These are phyloP conservation scores for Drosophila asahinai DNA, from an alignment of 1,140 invertebrate species.

Conservation along the genomic window DNA sequence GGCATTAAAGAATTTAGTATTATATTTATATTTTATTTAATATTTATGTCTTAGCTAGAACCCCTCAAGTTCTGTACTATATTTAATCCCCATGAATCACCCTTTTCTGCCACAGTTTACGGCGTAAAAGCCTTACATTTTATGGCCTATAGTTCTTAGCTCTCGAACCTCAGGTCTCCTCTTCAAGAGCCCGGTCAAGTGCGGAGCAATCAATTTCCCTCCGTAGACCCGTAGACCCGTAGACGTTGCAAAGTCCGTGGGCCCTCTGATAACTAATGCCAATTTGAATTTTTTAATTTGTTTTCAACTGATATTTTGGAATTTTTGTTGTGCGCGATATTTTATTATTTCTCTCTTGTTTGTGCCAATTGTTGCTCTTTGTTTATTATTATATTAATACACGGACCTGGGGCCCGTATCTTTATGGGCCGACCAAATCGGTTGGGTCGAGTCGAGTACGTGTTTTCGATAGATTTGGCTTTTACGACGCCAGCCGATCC, in stretches of 20 bases:
- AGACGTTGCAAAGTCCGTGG: slow-evolving; percentile 53
- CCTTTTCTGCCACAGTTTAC: background rate
- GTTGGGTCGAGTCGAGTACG: slow-evolving; percentile 56
- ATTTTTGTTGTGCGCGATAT: slow-evolving; percentile 10
- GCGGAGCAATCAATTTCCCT: slow-evolving; percentile 34
- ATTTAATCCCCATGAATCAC: background rate
- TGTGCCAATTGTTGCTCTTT: slow-evolving; percentile 64
- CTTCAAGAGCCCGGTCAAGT: slow-evolving; percentile 14
- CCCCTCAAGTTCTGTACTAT: no score
- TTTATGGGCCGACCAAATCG: slow-evolving; percentile 64
- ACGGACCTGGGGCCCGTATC: slow-evolving; percentile 36
- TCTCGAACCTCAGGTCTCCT: background rate
- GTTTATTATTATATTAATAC: slow-evolving; percentile 68
- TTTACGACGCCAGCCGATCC: slow-evolving; percentile 58
- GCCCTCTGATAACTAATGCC: slow-evolving; percentile 60
- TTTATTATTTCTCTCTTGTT: slow-evolving; percentile 36
- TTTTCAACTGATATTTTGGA: slow-evolving; percentile 46
- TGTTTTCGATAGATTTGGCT: slow-evolving; percentile 71
- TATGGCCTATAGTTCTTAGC: background rate
- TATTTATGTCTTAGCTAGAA: no score
- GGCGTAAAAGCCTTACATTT: background rate
- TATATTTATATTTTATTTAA: no score
- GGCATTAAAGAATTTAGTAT: no score
- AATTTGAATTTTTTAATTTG: slow-evolving; percentile 58
- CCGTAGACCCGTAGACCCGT: background rate